Evolutionary conservation across 2,113 vertebrate species (phyloP).

Genomic region (Euleptes europaea): DNA sequence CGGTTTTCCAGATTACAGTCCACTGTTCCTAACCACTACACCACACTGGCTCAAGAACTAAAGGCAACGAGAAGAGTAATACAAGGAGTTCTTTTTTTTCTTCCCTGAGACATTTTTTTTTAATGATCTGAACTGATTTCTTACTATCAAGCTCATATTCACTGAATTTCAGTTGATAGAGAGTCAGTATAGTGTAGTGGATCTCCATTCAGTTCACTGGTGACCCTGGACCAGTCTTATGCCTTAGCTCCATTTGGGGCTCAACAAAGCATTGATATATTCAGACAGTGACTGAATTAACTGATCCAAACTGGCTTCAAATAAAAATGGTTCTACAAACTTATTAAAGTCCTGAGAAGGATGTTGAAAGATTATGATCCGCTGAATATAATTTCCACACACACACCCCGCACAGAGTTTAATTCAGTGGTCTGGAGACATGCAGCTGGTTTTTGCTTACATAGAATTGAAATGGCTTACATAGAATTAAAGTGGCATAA

Average conservation of each 20-base stretch:
- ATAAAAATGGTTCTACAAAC: not conserved
- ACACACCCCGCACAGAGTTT: too few relatives aligned
- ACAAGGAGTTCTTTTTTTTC: not conserved
- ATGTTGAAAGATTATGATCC: too few relatives aligned
- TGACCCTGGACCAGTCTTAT: too few relatives aligned
- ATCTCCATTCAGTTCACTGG: not conserved
- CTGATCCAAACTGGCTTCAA: not conserved
- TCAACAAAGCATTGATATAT: not conserved
- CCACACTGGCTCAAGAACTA: too few relatives aligned
- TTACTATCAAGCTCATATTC: not conserved
- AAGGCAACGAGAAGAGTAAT: too few relatives aligned
- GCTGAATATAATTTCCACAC: too few relatives aligned
- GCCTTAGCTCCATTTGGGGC: not conserved
- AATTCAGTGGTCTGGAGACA: not conserved
- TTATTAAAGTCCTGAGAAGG: not conserved
- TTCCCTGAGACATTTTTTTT: not conserved
- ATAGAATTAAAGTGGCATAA: not conserved
- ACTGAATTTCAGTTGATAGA: not conserved
- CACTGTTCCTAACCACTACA: too few relatives aligned
- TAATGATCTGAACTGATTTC: not conserved
- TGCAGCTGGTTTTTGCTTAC: not conserved
- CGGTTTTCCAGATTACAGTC: too few relatives aligned
- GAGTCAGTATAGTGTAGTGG: not conserved
- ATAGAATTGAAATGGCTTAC: too few relatives aligned
- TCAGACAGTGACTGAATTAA: not conserved